These are phyloP conservation scores for Eutrigla gurnardus DNA, from an alignment of 2,797 vertebrate species.

Conservation along the genomic window DNA sequence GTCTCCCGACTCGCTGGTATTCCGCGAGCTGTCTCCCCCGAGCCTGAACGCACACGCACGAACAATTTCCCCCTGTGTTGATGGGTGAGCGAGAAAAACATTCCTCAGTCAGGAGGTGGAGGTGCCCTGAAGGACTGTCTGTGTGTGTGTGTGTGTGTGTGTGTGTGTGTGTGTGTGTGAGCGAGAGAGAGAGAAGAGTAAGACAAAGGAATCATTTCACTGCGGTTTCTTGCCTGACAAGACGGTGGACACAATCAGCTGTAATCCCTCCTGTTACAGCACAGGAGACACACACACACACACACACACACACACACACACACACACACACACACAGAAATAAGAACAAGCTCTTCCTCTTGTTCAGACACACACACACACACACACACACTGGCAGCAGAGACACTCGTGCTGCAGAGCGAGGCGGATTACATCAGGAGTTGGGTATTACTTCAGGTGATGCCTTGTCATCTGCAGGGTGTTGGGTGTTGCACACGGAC, in stretches of 20 bases:
- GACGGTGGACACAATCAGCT: constrained; percentile 47
- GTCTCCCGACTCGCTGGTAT: constrained; percentile 70
- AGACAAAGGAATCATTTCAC: constrained; percentile 55
- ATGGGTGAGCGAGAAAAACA: constrained; percentile 79
- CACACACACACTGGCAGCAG: constrained; percentile 14
- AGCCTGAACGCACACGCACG: constrained; percentile 48
- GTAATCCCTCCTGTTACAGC: constrained; percentile 45
- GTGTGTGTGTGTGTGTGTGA: constrained; percentile 14
- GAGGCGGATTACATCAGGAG: constrained; percentile 72
- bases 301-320: constrained; percentile 3
- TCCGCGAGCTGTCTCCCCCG: constrained; percentile 63
- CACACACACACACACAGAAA: constrained; percentile 27
- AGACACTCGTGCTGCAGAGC: constrained; percentile 28
- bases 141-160: constrained; percentile 51
- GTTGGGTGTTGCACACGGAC: constrained; percentile 58
- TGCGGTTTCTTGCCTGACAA: constrained; percentile 31
- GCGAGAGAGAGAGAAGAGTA: constrained; percentile 22
- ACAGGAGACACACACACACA: constrained; percentile 13
- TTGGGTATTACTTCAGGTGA: constrained; percentile 74
- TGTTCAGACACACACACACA: constrained; percentile 36
- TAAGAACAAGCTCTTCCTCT: constrained; percentile 5
- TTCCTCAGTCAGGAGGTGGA: constrained; percentile 76
- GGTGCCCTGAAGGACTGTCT: constrained; percentile 70
- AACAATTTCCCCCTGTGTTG: constrained; percentile 77
- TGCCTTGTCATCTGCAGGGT: constrained; percentile 72